Evolutionary conservation across 2,797 vertebrate species (phyloP).

Genomic region (Diplodus puntazzo): DNA sequence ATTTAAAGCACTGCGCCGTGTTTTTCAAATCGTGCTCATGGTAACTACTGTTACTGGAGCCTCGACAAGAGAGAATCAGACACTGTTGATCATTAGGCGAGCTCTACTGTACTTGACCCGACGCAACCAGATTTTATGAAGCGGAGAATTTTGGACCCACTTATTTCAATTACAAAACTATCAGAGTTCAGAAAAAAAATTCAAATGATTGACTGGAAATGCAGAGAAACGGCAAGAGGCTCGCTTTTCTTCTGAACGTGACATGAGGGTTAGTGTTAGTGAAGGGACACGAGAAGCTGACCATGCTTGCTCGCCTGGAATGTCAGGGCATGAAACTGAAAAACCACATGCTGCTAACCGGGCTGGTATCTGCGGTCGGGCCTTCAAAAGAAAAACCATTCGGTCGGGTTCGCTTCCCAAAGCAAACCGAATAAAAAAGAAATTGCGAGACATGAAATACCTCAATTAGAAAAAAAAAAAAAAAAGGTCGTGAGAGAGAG

Average conservation of each 20-base stretch:
- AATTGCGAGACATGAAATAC: constrained; percentile 57
- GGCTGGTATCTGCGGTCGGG: constrained; percentile 51
- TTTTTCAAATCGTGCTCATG: constrained; percentile 34
- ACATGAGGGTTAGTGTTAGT: constrained; percentile 26
- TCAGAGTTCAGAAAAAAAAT: constrained; percentile 7
- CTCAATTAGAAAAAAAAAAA: constrained; percentile 47
- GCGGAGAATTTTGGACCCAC: constrained; percentile 34
- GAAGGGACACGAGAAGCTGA: constrained; percentile 41
- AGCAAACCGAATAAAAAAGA: constrained; percentile 74
- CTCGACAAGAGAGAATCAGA: constrained; percentile 36
- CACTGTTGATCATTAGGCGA: constrained; percentile 35
- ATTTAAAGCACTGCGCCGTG: constrained; percentile 12
- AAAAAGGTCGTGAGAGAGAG: constrained; percentile 25
- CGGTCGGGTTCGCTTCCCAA: constrained; percentile 61
- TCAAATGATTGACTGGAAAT: constrained; percentile 24
- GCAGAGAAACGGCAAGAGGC: constrained; percentile 15
- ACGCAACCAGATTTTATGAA: constrained; percentile 47
- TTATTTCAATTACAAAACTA: constrained; percentile 51
- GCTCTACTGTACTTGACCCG: constrained; percentile 43
- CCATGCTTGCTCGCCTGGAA: constrained; percentile 42
- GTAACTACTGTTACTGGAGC: constrained; percentile 27
- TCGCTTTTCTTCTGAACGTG: constrained; percentile 10
- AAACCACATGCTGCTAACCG: constrained; percentile 65
- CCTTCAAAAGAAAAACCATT: constrained; percentile 66
- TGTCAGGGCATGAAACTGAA: constrained; percentile 61